These are phyloP conservation scores for Cuculus canorus DNA, from an alignment of 2,797 vertebrate species.

Conservation along the genomic window DNA sequence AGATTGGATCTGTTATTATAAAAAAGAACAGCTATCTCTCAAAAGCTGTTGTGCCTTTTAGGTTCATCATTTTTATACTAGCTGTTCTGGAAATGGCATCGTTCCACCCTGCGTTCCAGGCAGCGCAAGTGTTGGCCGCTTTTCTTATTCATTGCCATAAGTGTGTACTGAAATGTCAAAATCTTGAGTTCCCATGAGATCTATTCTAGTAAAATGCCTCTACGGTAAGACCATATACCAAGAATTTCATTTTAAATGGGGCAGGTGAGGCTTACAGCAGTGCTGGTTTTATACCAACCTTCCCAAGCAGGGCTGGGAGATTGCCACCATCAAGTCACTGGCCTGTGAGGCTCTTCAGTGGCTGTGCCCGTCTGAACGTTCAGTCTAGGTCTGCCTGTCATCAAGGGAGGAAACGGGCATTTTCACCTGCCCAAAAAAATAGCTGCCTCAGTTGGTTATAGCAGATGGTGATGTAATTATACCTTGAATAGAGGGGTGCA, in stretches of 20 bases:
- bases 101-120: background rate
- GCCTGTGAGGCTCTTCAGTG: background rate
- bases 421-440: background rate
- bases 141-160: background rate
- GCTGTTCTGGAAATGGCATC: background rate
- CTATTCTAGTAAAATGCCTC: background rate
- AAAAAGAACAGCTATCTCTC: background rate
- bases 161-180: background rate
- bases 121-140: background rate
- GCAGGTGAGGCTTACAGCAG: background rate
- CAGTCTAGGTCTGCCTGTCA: background rate
- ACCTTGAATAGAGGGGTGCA: background rate
- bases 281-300: background rate
- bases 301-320: background rate
- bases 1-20: background rate
- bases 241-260: background rate
- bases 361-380: fast-evolving
- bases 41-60: background rate
- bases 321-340: background rate
- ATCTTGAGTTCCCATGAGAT: background rate
- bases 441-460: background rate
- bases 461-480: background rate
- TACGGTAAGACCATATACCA: background rate
- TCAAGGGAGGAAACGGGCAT: background rate
- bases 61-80: constrained; percentile 22